Conservation (phyloP, 1,140 invertebrate genomes). For the Drosophila pseudoobscura region DNA sequence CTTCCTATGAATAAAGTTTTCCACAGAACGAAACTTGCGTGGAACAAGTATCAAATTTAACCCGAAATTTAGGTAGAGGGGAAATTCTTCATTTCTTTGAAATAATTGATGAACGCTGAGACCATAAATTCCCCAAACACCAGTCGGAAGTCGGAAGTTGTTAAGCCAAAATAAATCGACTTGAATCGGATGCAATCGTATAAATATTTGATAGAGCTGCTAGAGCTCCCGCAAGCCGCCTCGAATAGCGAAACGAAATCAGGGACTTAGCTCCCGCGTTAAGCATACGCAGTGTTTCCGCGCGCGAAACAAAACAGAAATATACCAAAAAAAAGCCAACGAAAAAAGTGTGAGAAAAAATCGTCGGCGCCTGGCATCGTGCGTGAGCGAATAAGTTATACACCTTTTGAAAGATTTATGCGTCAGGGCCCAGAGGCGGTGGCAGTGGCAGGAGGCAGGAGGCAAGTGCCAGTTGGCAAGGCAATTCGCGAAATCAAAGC, state of each 20-base stretch:
- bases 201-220: conserved; percentile 74
- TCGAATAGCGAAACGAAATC: conserved; percentile 49
- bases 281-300: conserved; percentile 67
- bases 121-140: conserved; percentile 44
- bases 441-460: too few relatives aligned
- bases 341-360: conserved; percentile 47
- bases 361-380: conserved; percentile 38
- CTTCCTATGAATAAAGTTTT: conserved; percentile 2
- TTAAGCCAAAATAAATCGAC: conserved; percentile 71
- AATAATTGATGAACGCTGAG: conserved; percentile 71
- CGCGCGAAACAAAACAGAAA: conserved; percentile 15
- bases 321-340: conserved; percentile 7
- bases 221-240: conserved; percentile 20
- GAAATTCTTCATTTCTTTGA: conserved; percentile 32
- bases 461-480: conserved; percentile 6
- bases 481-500: conserved; percentile 70
- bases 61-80: conserved; percentile 4
- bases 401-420: conserved; percentile 80
- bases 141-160: conserved; percentile 55
- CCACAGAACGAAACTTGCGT: conserved; percentile 1
- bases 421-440: conserved; percentile 34
- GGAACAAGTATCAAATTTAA: conserved; percentile 1
- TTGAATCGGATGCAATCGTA: conserved; percentile 69
- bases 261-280: conserved; percentile 43
- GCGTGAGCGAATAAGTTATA: conserved; percentile 77